phyloP scores from a whole-genome alignment of 2,888 invertebrate genomes.

The Synergus umbraculus region DNA sequence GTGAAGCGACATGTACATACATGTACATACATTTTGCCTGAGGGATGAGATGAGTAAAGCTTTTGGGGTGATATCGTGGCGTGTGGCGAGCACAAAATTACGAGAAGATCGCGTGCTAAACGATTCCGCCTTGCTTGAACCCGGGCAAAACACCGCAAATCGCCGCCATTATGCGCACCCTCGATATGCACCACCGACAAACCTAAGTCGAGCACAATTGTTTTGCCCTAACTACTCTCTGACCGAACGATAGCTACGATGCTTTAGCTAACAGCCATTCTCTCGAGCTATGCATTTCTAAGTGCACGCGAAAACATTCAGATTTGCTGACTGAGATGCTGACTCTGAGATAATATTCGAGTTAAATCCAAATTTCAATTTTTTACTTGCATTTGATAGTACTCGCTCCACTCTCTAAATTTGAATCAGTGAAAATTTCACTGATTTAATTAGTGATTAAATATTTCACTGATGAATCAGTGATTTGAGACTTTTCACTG shows the following conservation, averaged over 20 bases:
- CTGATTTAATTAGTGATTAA: no score
- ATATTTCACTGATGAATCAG: no score
- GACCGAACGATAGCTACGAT: conserved; percentile 36
- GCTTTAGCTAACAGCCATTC: conserved; percentile 15
- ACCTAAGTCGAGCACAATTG: conserved; percentile 37
- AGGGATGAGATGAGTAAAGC: conserved; percentile 39
- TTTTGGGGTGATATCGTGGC: conserved; percentile 41
- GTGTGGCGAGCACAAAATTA: conserved; percentile 69
- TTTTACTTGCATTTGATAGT: not conserved
- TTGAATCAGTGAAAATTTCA: no score
- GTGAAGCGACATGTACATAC: not conserved
- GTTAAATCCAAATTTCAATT: not conserved
- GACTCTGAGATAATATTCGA: not conserved
- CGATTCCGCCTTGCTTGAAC: conserved; percentile 66
- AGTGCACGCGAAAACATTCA: conserved; percentile 8
- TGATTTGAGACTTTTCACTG: no score
- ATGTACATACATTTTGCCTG: conserved; percentile 42
- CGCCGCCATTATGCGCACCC: conserved; percentile 56
- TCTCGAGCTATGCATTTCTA: conserved; percentile 39
- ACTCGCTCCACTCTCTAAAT: no score
- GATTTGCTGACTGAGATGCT: not conserved
- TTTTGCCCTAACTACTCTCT: conserved; percentile 23
- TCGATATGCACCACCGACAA: conserved; percentile 45
- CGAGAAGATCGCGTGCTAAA: conserved; percentile 75
- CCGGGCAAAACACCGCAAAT: conserved; percentile 64